A percentile compares a stretch with the other conserved stretches of the same genome.
Conservation (phyloP, 2,113 vertebrate species). For the Perca flavescens region DNA sequence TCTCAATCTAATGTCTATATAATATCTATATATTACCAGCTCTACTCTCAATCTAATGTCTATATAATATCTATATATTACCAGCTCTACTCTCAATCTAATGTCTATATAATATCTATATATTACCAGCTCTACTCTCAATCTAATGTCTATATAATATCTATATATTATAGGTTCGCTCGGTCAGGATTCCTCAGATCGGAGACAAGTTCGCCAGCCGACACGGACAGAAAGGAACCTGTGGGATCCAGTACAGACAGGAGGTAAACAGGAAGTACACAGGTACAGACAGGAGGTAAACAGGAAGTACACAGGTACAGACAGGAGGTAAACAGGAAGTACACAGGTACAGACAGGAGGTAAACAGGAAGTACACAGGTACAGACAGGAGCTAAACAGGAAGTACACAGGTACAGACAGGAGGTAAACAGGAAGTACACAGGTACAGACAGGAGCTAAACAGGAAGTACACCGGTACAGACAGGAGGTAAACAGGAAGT, state of each 20-base stretch:
- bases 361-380: background rate
- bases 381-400: background rate
- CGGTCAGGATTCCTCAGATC: slow-evolving; percentile 97
- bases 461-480: background rate
- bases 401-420: background rate
- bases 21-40: no score
- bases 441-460: background rate
- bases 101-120: no score
- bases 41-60: no score
- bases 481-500: background rate
- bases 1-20: no score
- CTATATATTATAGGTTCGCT: slow-evolving; percentile 83
- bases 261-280: slow-evolving; percentile 85
- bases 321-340: no score
- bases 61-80: no score
- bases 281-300: background rate
- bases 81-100: no score
- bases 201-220: slow-evolving; percentile 99
- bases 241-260: slow-evolving; percentile 98
- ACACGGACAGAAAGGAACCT: slow-evolving; percentile 98
- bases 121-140: no score
- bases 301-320: background rate
- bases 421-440: no score
- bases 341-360: background rate
- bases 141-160: no score